These are phyloP conservation scores for Enteromius radiatus DNA, from an alignment of 2,797 vertebrate species.

Conservation along the genomic window DNA sequence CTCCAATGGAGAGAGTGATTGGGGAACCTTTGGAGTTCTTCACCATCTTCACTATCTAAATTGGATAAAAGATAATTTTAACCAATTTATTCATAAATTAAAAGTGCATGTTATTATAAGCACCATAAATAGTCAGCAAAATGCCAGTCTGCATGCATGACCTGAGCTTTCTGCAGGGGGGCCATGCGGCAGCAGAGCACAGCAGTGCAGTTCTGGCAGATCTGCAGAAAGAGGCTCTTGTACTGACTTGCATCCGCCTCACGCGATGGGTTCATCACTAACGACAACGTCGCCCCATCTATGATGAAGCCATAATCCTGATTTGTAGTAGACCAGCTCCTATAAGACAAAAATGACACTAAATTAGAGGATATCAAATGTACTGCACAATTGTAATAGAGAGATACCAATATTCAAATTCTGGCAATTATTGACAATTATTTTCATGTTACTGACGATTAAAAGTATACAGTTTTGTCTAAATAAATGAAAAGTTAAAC, in stretches of 20 bases:
- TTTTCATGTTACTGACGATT: background rate
- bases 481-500: background rate
- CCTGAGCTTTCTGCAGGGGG: conserved; percentile 96
- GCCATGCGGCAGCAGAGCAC: conserved; percentile 98
- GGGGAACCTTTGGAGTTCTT: conserved; percentile 94
- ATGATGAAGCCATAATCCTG: conserved; percentile 95
- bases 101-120: background rate
- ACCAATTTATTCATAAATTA: background rate
- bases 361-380: background rate
- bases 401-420: background rate
- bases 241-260: conserved; percentile 84
- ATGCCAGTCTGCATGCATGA: conserved; percentile 48
- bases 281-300: conserved; percentile 90
- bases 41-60: conserved; percentile 96
- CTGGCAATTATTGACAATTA: background rate
- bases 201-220: conserved; percentile 92
- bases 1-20: conserved; percentile 93
- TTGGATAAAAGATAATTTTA: conserved; percentile 22
- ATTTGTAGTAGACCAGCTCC: conserved; percentile 84
- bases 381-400: background rate
- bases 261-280: conserved; percentile 88
- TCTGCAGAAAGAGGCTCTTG: conserved; percentile 91
- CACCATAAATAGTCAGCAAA: background rate
- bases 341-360: conserved; percentile 59
- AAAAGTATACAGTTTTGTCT: background rate